A percentile compares a stretch with the other conserved stretches of the same genome.
phyloP scores from a whole-genome alignment of 2,113 vertebrate species.

The Triplophysa rosa region DNA sequence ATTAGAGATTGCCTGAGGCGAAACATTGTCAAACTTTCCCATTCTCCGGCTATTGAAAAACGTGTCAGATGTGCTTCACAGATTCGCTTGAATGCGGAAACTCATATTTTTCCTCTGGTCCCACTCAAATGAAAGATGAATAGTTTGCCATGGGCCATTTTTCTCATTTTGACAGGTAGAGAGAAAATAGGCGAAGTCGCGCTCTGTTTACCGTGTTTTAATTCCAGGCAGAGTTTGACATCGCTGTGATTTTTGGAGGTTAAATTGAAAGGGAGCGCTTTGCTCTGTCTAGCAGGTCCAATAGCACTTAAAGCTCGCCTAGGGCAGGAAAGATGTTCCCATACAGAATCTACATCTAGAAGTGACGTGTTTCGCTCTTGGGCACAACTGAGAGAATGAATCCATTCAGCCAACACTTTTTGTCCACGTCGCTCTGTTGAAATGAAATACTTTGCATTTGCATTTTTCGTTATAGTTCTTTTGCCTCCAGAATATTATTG shows the following conservation, averaged over 20 bases:
- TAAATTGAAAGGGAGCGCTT: conserved; percentile 11
- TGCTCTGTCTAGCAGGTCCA: conserved; percentile 25
- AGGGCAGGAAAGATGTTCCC: conserved; percentile 18
- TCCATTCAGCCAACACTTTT: not conserved
- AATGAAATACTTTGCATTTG: not conserved
- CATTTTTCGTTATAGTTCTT: not conserved
- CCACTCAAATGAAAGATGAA: conserved; percentile 11
- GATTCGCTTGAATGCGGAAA: conserved; percentile 67
- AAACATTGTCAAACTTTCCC: conserved; percentile 63
- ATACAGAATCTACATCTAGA: conserved; percentile 28
- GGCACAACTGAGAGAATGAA: not conserved
- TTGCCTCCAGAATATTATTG: not conserved
- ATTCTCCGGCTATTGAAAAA: conserved; percentile 75
- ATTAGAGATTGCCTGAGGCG: conserved; percentile 76
- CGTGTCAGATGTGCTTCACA: conserved; percentile 72
- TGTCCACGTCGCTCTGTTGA: not conserved
- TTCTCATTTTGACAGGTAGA: conserved; percentile 37
- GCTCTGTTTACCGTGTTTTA: conserved; percentile 40
- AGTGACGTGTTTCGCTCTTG: conserved; percentile 22
- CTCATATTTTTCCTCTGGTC: conserved; percentile 60
- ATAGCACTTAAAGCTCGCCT: conserved; percentile 24
- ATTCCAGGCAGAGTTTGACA: conserved; percentile 29
- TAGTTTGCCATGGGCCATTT: conserved; percentile 28
- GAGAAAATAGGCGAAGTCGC: conserved; percentile 23
- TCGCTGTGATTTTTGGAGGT: conserved; percentile 35